Evolutionary conservation across 2,113 vertebrate species (phyloP).

Genomic region (Plestiodon gilberti): DNA sequence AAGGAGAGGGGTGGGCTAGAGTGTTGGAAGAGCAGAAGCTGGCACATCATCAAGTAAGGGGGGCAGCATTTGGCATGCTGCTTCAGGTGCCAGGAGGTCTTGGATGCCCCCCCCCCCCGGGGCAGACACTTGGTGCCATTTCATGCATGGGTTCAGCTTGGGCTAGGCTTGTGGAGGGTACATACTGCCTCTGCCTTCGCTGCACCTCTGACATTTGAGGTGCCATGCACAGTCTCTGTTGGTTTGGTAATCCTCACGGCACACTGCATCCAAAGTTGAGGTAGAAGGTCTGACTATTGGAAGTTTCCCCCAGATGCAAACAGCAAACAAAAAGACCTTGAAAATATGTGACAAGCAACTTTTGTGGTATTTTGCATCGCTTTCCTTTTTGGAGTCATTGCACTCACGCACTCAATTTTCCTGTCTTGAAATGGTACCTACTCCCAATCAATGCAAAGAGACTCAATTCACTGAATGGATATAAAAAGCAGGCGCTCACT

Average conservation of each 20-base stretch:
- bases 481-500: background rate
- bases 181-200: background rate
- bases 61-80: no score
- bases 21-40: no score
- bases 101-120: no score
- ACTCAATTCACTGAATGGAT: background rate
- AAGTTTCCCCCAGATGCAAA: accelerated
- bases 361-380: background rate
- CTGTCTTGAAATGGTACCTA: background rate
- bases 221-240: background rate
- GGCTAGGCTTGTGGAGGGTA: no score
- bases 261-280: background rate
- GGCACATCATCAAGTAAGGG: no score
- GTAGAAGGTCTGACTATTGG: background rate
- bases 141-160: no score
- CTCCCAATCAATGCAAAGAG: background rate
- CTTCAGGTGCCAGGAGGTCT: no score
- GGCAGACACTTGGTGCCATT: no score
- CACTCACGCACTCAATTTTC: background rate
- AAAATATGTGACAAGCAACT: background rate
- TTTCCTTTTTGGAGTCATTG: slow-evolving; percentile 10
- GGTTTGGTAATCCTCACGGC: background rate
- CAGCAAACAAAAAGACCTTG: background rate
- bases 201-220: background rate
- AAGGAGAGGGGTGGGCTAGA: no score